Base-by-base conservation (phyloP, 1,140 invertebrate species). In the Olivierus martensii region DNA sequence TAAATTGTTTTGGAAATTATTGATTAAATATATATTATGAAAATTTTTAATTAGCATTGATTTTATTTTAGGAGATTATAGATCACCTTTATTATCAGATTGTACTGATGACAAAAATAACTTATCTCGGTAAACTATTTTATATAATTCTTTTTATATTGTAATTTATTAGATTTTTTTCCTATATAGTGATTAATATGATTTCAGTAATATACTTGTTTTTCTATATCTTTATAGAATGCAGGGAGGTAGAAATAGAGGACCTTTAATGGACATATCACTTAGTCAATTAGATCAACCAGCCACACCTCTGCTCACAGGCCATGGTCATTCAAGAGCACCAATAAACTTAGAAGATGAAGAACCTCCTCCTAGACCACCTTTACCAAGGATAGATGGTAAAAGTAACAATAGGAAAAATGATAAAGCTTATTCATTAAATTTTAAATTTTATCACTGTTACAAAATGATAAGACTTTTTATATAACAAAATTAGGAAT, bases 351-450 rank as follows among this genome's bases (percentile, higher is more conserved):
- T 56, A 44, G 66, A 71, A 47, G 62, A 53, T 21, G 69, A 66
- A 0, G 79, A 79, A 19, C 79, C 84, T 61, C 84, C 86, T 3
- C 85, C 86, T 21, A 58, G 66, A 57, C 87, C 88, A n/a, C 87
- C 88, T 7, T 85, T 88, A 2, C 88, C 88, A 2, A 74, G 84
- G 62, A 77, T 79, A 48, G 83, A 85, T 72, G 84, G 83, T 82
- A 39, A 28, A n/a, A n/a, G n/a, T n/a, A n/a, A n/a, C n/a, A n/a
- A n/a, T n/a, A n/a, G n/a, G n/a, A n/a, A n/a, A n/a, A n/a, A n/a
- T n/a, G n/a, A n/a, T n/a, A n/a, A n/a, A n/a, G n/a, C n/a, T n/a
- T n/a, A n/a, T n/a, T n/a, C n/a, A n/a, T n/a, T n/a, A n/a, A n/a
- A n/a, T n/a, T n/a, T n/a, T n/a, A n/a, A n/a, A n/a, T n/a, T n/a